Base-by-base conservation (phyloP, 2,888 invertebrate species). In the Chrysina gloriosa region DNA sequence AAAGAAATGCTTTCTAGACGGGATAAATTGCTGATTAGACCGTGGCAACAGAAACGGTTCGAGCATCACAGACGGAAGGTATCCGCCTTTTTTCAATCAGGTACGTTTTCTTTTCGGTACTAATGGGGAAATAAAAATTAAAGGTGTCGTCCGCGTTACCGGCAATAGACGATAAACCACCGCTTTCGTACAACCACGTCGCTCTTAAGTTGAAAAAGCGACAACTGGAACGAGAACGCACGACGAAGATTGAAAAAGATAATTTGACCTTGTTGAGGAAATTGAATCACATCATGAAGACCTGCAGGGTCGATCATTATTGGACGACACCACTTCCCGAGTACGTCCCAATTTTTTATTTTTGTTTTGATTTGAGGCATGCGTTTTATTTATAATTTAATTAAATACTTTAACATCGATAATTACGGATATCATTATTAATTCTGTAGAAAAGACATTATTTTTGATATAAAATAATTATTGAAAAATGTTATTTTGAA, bases 211-310 rank as follows among this genome's bases (percentile, higher is more conserved):
- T 89, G 69, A 92, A 92, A 83, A 89, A 90, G 78, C 83, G 86
- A 58, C 91, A 92, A 79, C 86, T 86, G 36, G 92, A 92, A 82
- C 84, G 84, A 31, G 92, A 93, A 77, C 85, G 92, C 36, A 86
- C 85, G 73, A 79, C 83, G 67, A 86, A 86, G 81, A 89, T 92
- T 47, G 87, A 89, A 80, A 83, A 84, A 58, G 91, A 92, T 77
- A 93, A 93, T 83, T 86, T 89, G 75, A 85, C 89, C 47, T 81
- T 93, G 66, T 82, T 92, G 73, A 89, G 91, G 82, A 87, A 90
- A 54, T 84, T 92, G 72, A 84, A 85, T 66, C 84, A 85, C 72
- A 89, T 92, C 74, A 92, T 91, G 90, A 84, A 82, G 68, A 87
- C 85, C 34, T 89, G 87, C 77, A 84, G 92, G 47, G 85, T 92